Base-by-base conservation (phyloP, 2,888 invertebrate species). In the Urechis unicinctus region DNA sequence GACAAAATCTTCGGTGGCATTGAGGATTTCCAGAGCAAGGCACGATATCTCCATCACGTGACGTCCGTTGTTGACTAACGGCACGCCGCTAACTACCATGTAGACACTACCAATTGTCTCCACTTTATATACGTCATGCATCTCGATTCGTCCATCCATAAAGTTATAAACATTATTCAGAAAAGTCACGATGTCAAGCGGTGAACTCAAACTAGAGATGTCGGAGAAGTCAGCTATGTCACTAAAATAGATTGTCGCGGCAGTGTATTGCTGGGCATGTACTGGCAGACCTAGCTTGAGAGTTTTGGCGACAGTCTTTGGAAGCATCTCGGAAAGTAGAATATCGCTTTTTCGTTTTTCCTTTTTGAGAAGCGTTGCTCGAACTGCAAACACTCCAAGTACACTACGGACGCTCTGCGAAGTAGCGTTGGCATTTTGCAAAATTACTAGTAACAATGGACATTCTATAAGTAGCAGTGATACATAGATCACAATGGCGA, bases 21-120 rank as follows among this genome's bases (percentile, higher is more conserved):
- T 31, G 9, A 56, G 45, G 30, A 58, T 45, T 29, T 58, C 56
- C 28, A 58, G 31, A 5, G 58, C 57, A 45, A 58, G 42, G 49
- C 41, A 43, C 24, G 56, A 55, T 6, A 58, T 47, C 49, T 58
- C 58, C 22, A 31, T 17, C 30, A 55, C 53, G 50, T 58, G 58
- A 21, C 57, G 52, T 24, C 53, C 36, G 13, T 56, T 56, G 45
- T 58, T 58, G 21, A 49, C 28, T 21, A 52, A 25, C 21, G 58
- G 58, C 24, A 58, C 50, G 4, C 58, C 58, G 42, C 58, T 58
- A 5, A 53, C 58, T n/a, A 58, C 58, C 58, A 58, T 58, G 53
- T 58, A 58, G 25, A 53, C 53, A 36, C 53, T 56, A 24, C 58
- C 56, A 47, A 58, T 56, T 26, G 58, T 52, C 48, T 59, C 59